Evolutionary conservation across 2,797 vertebrate species (phyloP).

Genomic region (Epinephelus awoara): DNA sequence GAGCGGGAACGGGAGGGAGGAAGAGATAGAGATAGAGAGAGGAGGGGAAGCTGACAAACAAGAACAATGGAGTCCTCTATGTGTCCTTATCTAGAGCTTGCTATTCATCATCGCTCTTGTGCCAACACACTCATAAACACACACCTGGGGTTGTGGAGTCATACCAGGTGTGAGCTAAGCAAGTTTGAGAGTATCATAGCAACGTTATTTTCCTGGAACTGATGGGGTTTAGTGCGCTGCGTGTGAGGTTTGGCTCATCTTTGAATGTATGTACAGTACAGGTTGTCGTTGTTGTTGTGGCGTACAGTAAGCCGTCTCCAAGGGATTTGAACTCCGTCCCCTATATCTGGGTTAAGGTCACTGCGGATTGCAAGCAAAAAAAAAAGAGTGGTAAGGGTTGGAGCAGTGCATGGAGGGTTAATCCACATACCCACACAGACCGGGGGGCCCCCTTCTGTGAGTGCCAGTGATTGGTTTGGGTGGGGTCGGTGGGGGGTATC

Average conservation of each 20-base stretch:
- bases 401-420: constrained; percentile 38
- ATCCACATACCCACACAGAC: constrained; percentile 59
- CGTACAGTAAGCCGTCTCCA: constrained; percentile 32
- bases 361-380: constrained; percentile 60
- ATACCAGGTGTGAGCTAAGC: constrained; percentile 14
- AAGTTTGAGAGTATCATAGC: not conserved
- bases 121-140: constrained; percentile 38
- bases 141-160: constrained; percentile 49
- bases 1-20: constrained; percentile 31
- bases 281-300: constrained; percentile 38
- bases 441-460: constrained; percentile 28
- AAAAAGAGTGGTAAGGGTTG: constrained; percentile 13
- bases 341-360: constrained; percentile 67
- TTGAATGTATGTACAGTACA: not conserved
- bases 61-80: constrained; percentile 83
- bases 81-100: constrained; percentile 76
- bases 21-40: constrained; percentile 47
- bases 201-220: not conserved
- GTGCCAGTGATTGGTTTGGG: constrained; percentile 73
- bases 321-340: constrained; percentile 53
- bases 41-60: constrained; percentile 67
- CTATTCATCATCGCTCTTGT: constrained; percentile 70
- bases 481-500: constrained; percentile 66
- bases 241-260: not conserved
- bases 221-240: not conserved